Percentiles rank a stretch among this genome's conserved stretches.
Conservation (phyloP, 2,888 invertebrate genomes). For the Netelia virgata region DNA sequence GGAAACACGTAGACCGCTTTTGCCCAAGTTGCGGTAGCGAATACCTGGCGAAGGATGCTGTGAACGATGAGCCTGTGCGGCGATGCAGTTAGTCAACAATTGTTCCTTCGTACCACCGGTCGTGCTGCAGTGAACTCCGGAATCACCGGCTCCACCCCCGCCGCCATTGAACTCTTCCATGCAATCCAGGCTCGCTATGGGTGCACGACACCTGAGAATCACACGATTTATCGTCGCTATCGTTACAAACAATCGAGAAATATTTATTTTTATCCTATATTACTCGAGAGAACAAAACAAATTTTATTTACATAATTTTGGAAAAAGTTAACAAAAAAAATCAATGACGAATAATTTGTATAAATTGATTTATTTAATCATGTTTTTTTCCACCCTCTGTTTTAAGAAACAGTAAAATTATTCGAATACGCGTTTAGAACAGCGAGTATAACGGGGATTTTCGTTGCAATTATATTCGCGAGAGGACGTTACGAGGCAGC, state of each 20-base stretch:
- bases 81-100: constrained; percentile 84
- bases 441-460: too few relatives aligned
- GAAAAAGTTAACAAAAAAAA: too few relatives aligned
- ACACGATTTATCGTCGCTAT: background rate
- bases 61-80: constrained; percentile 86
- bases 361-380: background rate
- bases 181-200: constrained; percentile 96
- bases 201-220: constrained; percentile 92
- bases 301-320: background rate
- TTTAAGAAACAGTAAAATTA: too few relatives aligned
- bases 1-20: constrained; percentile 97
- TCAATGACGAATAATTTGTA: constrained; percentile 14
- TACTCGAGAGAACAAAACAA: background rate
- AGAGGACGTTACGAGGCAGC: background rate
- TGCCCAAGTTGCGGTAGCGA: constrained; percentile 96
- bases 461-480: constrained; percentile 27
- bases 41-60: constrained; percentile 92
- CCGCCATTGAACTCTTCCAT: constrained; percentile 96
- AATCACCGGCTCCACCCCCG: constrained; percentile 84
- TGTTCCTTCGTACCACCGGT: constrained; percentile 86
- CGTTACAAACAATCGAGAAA: background rate
- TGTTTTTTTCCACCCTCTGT: background rate
- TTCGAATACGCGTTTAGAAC: too few relatives aligned
- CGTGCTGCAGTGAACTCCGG: constrained; percentile 84
- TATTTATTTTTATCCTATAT: background rate